Evolutionary conservation across 2,113 vertebrate genomes (phyloP).

Genomic region (Papio anubis): DNA sequence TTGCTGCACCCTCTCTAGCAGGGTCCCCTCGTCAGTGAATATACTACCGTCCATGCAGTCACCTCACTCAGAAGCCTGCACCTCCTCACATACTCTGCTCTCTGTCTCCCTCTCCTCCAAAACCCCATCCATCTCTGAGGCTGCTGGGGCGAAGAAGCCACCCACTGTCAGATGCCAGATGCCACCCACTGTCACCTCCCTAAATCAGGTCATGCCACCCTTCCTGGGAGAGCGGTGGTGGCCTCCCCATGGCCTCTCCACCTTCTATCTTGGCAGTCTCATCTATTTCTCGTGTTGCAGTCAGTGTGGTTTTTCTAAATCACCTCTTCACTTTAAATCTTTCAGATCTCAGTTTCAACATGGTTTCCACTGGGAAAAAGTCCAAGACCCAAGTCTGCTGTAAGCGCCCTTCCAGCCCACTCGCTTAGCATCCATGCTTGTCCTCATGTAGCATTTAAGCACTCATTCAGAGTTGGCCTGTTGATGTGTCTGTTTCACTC

Average conservation of each 20-base stretch:
- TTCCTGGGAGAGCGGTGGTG: accelerated
- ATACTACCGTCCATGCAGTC: not conserved
- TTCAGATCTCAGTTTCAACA: not conserved
- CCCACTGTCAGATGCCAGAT: too few species aligned
- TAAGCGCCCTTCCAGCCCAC: not conserved
- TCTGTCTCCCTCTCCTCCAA: accelerated
- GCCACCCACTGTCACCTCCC: not conserved
- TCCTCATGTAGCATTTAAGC: not conserved
- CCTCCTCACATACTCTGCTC: not conserved
- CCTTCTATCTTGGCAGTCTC: not conserved
- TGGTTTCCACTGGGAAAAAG: not conserved
- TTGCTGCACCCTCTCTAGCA: not conserved
- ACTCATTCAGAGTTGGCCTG: accelerated
- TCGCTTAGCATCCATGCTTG: accelerated
- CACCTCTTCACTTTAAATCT: not conserved
- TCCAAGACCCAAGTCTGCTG: not conserved
- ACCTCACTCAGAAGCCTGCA: not conserved
- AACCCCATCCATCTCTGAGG: too few species aligned
- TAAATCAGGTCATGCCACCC: too few species aligned
- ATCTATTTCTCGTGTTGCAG: not conserved
- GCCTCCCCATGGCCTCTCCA: not conserved
- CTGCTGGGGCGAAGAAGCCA: not conserved
- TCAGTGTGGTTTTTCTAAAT: not conserved
- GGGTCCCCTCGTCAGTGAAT: not conserved
- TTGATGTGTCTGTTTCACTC: not conserved